These are phyloP conservation scores for Oostethus manadensis DNA, from an alignment of 2,113 vertebrate genomes.

Conservation along the genomic window DNA sequence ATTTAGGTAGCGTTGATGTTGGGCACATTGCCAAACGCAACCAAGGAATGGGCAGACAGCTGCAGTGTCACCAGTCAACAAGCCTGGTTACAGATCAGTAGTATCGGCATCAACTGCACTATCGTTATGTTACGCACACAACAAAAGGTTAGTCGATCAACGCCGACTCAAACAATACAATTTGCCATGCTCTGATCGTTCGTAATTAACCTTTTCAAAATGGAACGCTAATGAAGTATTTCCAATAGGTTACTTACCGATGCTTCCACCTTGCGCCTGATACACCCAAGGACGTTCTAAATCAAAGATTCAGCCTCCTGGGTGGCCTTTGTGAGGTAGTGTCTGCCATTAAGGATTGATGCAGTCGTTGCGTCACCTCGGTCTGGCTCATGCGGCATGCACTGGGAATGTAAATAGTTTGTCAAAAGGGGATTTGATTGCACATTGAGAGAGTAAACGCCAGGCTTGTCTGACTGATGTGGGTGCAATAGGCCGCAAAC, in stretches of 20 bases:
- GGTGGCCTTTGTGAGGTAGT: slow-evolving; percentile 59
- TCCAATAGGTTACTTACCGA: slow-evolving; percentile 43
- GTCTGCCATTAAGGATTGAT: slow-evolving; percentile 59
- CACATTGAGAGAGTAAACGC: slow-evolving; percentile 10
- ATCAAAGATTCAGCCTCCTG: slow-evolving; percentile 36
- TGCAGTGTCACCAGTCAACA: slow-evolving; percentile 10
- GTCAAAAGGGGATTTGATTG: slow-evolving; percentile 15
- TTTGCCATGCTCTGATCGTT: slow-evolving; percentile 29
- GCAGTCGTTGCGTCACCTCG: slow-evolving; percentile 57
- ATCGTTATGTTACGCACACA: too few relatives aligned
- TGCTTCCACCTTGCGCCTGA: not conserved
- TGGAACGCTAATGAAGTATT: slow-evolving; percentile 50
- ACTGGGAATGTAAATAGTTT: slow-evolving; percentile 38
- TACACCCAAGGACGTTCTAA: slow-evolving; percentile 25
- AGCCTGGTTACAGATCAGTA: slow-evolving; percentile 25
- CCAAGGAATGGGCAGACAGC: not conserved
- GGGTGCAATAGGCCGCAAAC: not conserved
- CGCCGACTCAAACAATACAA: slow-evolving; percentile 12
- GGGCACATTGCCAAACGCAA: slow-evolving; percentile 27
- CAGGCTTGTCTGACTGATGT: not conserved
- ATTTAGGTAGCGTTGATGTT: slow-evolving; percentile 31
- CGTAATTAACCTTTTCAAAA: slow-evolving; percentile 60
- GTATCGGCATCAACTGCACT: not conserved
- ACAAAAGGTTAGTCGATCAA: not conserved
- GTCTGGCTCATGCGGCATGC: slow-evolving; percentile 39